phyloP scores from a whole-genome alignment of 2,888 invertebrate species.

The Abscondita cerata region DNA sequence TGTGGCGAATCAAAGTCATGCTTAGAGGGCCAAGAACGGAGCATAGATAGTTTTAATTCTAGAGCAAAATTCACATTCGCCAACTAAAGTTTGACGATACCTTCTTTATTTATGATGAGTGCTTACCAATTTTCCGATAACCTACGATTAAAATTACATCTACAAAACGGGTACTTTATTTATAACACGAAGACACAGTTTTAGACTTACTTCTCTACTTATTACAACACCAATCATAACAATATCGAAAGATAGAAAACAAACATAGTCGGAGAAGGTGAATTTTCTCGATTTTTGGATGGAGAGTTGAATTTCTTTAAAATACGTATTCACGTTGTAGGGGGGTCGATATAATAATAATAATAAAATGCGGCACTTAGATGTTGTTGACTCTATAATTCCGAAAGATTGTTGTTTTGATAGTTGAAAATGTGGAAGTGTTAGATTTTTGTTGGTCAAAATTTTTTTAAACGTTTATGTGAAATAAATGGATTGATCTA shows the following conservation, averaged over 20 bases:
- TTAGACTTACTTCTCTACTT: no score
- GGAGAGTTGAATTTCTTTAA: slow-evolving; percentile 33
- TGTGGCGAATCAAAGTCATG: slow-evolving; percentile 35
- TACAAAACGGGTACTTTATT: slow-evolving; percentile 4
- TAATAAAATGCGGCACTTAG: slow-evolving; percentile 14
- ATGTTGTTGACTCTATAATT: slow-evolving; percentile 26
- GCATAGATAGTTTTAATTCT: slow-evolving; percentile 37
- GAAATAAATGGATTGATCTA: slow-evolving; percentile 58
- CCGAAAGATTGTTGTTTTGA: slow-evolving; percentile 20
- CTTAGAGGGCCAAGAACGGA: slow-evolving; percentile 40
- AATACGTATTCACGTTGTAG: slow-evolving; percentile 38
- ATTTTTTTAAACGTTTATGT: slow-evolving; percentile 44
- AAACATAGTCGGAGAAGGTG: background rate
- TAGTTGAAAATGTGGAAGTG: slow-evolving; percentile 38
- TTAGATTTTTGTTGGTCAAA: slow-evolving; percentile 51
- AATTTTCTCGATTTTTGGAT: slow-evolving; percentile 26
- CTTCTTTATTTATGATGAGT: slow-evolving; percentile 9
- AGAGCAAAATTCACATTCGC: slow-evolving; percentile 1
- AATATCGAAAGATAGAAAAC: no score
- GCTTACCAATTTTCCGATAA: background rate
- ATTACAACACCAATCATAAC: no score
- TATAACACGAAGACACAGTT: no score
- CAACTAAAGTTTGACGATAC: background rate
- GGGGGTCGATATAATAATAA: slow-evolving; percentile 34
- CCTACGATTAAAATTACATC: no score